Evolutionary conservation across 2,797 vertebrate species (phyloP).

Genomic region (Pantherophis vulpinus): DNA sequence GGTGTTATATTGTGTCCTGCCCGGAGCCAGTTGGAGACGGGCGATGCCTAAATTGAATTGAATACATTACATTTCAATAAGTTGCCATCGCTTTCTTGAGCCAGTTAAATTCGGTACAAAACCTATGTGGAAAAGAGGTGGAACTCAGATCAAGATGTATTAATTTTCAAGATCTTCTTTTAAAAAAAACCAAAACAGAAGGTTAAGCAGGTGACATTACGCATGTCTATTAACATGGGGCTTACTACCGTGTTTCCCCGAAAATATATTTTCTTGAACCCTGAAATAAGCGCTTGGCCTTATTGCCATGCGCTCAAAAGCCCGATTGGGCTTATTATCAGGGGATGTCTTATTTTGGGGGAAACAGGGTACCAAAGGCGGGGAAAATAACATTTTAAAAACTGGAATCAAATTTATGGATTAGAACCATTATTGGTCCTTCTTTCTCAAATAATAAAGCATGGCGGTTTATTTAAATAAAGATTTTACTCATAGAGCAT

Average conservation of each 20-base stretch:
- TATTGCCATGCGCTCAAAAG: no score
- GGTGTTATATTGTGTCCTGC: background rate
- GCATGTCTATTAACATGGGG: background rate
- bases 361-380: background rate
- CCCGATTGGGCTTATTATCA: no score
- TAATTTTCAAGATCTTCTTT: background rate
- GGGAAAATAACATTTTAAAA: background rate
- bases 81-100: background rate
- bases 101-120: background rate
- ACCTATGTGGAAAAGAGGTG: background rate
- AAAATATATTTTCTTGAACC: no score
- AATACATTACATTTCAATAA: background rate
- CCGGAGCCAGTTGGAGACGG: background rate
- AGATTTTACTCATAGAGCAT: background rate
- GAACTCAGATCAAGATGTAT: background rate
- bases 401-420: background rate
- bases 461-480: background rate
- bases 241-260: background rate
- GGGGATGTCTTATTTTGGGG: no score
- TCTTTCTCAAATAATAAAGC: background rate
- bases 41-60: background rate
- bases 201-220: background rate
- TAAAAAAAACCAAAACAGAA: background rate
- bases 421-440: background rate
- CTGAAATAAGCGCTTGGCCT: no score